Conservation (phyloP, 2,888 invertebrate genomes). For the Rhyacophila evoluta region DNA sequence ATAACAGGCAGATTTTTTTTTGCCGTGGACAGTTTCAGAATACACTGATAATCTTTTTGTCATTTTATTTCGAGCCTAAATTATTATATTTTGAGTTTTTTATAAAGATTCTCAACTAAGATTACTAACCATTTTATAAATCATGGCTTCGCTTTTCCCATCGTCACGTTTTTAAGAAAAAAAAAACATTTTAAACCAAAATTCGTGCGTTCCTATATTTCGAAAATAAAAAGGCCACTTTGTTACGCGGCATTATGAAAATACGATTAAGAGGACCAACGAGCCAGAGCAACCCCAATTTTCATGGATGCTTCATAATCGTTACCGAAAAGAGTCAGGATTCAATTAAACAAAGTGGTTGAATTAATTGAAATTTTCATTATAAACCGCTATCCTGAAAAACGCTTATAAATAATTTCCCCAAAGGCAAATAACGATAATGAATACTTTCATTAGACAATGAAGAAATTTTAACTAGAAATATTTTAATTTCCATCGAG, state of each 20-base stretch:
- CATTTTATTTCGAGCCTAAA: too few relatives aligned
- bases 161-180: not conserved
- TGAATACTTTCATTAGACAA: constrained; percentile 12
- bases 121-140: too few relatives aligned
- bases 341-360: constrained; percentile 39
- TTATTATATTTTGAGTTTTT: too few relatives aligned
- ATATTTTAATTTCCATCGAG: not conserved
- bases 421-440: not conserved
- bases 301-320: constrained; percentile 17
- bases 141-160: too few relatives aligned
- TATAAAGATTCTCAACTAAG: too few relatives aligned
- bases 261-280: not conserved
- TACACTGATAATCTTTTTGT: too few relatives aligned
- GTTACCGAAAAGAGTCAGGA: not conserved
- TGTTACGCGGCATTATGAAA: not conserved
- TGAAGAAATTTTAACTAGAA: not conserved
- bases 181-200: not conserved
- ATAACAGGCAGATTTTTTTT: too few relatives aligned
- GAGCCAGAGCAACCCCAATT: not conserved
- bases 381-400: constrained; percentile 37
- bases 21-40: too few relatives aligned
- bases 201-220: not conserved
- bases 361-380: constrained; percentile 46
- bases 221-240: too few relatives aligned
- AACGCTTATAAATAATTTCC: constrained; percentile 39